Base-by-base conservation (phyloP, 2,888 invertebrate genomes). In the Fragum fragum region DNA sequence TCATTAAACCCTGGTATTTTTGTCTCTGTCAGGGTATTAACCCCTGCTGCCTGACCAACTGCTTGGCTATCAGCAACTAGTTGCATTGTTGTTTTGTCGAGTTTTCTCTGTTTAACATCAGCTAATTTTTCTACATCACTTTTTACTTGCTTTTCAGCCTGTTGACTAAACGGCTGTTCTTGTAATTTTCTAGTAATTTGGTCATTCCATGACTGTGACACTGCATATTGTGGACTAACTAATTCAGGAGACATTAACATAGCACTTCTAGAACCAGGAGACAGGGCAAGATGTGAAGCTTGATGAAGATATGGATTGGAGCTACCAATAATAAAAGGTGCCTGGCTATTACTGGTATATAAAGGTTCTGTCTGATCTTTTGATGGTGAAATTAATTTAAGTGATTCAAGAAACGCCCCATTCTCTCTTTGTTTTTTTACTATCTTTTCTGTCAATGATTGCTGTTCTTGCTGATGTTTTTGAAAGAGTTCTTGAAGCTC, bases 1-100 rank as follows among this genome's bases (percentile, higher is more conserved):
- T 72, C 80, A 16, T 53, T 72, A 26, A 80, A 75, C 1, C 72
- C 75, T 28, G 80, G 80, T 36, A 76, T 75, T 26, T 57, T 72
- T 2, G 74, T 61, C 1, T 39, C 52, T 29, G 39, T 53, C 1
- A 29, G 29, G n/a, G 1, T 1, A 18, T 18, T 32, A n/a, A 16
- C 28, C 32, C 29, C n/a, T 29, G 26, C 32, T 1, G 18, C 18
- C 5, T 6, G 2, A 61, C 3, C 61, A 32, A 6, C 28, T 16
- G 2, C 47, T 47, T 47, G 47, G 16, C n/a, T 47, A 39, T 6
- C 14, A 39, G 14, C 39, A 39, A 14, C n/a, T n/a, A n/a, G n/a
- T 39, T 39, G 39, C 39, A n/a, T 39, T 39, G 39, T 39, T 39
- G 14, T 3, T 47, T 47, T n/a, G n/a, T n/a, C n/a, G 5, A 16